These are phyloP conservation scores for Rhingia rostrata DNA, from an alignment of 2,888 invertebrate genomes.

Conservation along the genomic window DNA sequence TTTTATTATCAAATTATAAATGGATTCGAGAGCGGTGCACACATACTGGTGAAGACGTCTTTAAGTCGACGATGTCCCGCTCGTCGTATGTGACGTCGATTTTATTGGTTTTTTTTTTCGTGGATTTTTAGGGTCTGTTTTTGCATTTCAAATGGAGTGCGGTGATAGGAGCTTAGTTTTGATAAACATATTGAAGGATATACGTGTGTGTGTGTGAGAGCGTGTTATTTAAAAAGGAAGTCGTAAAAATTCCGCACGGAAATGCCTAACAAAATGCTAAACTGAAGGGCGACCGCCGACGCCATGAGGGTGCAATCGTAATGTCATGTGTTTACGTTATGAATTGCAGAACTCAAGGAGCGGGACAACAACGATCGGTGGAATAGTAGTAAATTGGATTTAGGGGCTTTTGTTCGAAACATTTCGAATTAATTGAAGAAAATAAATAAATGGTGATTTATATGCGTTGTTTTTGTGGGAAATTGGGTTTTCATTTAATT, in stretches of 20 bases:
- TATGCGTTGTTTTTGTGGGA: slow-evolving; percentile 28
- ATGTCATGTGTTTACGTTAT: slow-evolving; percentile 46
- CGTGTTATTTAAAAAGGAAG: slow-evolving; percentile 67
- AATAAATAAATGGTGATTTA: slow-evolving; percentile 62
- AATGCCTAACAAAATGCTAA: slow-evolving; percentile 55
- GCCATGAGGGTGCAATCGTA: slow-evolving; percentile 66
- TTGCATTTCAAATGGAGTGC: neutral
- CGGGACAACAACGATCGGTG: slow-evolving; percentile 1
- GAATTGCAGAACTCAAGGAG: slow-evolving; percentile 6
- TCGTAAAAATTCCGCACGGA: slow-evolving; percentile 71
- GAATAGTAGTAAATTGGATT: slow-evolving; percentile 43
- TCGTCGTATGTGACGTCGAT: slow-evolving; percentile 7
- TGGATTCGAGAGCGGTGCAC: slow-evolving; percentile 47
- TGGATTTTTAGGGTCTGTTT: slow-evolving; percentile 1
- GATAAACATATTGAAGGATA: slow-evolving; percentile 63
- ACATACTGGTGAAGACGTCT: neutral
- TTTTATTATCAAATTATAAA: slow-evolving; percentile 75
- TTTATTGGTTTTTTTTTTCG: slow-evolving; percentile 28
- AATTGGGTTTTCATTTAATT: slow-evolving; percentile 57
- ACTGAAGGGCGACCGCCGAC: slow-evolving; percentile 4
- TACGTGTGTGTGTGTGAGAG: slow-evolving; percentile 20
- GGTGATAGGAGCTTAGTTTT: slow-evolving; percentile 30
- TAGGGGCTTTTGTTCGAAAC: slow-evolving; percentile 52
- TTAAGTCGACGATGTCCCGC: neutral
- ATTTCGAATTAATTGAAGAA: slow-evolving; percentile 30